A percentile compares a stretch with the other conserved stretches of the same genome.
Evolutionary conservation across 1,140 invertebrate species (phyloP).

Genomic region (Samia ricini): DNA sequence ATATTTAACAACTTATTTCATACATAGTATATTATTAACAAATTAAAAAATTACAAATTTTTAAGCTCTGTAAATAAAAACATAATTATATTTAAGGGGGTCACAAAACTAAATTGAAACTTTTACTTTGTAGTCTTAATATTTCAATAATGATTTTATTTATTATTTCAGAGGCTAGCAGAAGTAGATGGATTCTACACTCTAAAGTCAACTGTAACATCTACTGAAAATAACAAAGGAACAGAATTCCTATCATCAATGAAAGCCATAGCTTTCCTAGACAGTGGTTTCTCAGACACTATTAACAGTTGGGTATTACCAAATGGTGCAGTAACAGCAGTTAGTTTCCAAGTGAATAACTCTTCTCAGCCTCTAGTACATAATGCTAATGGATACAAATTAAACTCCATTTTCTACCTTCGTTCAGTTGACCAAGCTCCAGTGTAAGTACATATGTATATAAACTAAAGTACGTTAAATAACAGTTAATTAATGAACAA

Average conservation of each 20-base stretch:
- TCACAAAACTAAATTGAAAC: too few species aligned
- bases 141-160: not conserved
- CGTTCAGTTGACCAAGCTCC: slow-evolving; percentile 85
- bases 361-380: slow-evolving; percentile 67
- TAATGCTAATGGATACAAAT: slow-evolving; percentile 70
- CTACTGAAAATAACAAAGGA: slow-evolving; percentile 80
- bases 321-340: slow-evolving; percentile 83
- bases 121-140: not conserved
- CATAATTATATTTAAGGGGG: too few species aligned
- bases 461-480: not conserved
- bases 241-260: slow-evolving; percentile 86
- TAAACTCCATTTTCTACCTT: slow-evolving; percentile 86
- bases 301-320: slow-evolving; percentile 86
- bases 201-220: slow-evolving; percentile 82
- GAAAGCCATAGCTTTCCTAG: slow-evolving; percentile 84
- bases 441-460: slow-evolving; percentile 77
- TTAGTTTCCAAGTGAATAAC: slow-evolving; percentile 77
- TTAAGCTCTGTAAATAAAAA: not conserved
- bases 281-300: slow-evolving; percentile 81
- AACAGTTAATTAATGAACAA: not conserved
- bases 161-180: slow-evolving; percentile 80
- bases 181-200: slow-evolving; percentile 86
- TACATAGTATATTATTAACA: too few species aligned
- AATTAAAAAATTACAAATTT: too few species aligned
- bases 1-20: too few species aligned